These are phyloP conservation scores for Muraenolepis orangiensis DNA, from an alignment of 2,797 vertebrate genomes.

Conservation along the genomic window DNA sequence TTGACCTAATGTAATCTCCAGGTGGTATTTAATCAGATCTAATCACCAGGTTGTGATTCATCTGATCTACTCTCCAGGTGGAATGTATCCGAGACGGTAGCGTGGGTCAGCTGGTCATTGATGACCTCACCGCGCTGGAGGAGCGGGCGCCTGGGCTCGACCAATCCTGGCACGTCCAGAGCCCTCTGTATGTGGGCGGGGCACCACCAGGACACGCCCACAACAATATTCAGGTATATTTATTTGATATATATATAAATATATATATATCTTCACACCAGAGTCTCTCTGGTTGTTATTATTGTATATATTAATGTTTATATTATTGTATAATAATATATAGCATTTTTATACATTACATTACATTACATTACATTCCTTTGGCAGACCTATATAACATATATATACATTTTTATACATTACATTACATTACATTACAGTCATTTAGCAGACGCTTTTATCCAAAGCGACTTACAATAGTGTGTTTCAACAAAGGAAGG, in stretches of 20 bases:
- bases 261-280: not conserved
- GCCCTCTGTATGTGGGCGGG: conserved; percentile 86
- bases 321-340: not conserved
- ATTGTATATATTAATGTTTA: not conserved
- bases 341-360: no score
- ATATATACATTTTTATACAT: no score
- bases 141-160: conserved; percentile 60
- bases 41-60: not conserved
- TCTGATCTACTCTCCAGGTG: conserved; percentile 67
- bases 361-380: no score
- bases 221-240: conserved; percentile 87
- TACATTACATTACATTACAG: no score
- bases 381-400: no score
- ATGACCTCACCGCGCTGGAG: conserved; percentile 81
- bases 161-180: conserved; percentile 74
- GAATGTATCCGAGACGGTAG: conserved; percentile 79
- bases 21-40: not conserved
- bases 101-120: conserved; percentile 81
- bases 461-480: no score
- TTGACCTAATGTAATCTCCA: not conserved
- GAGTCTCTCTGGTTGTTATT: not conserved
- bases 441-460: no score
- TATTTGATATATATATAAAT: not conserved
- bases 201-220: conserved; percentile 82
- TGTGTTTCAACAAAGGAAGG: no score